A percentile compares a stretch with the other conserved stretches of the same genome.
These are phyloP conservation scores for Toxonevra muliebris DNA, from an alignment of 2,888 invertebrate species.

Conservation along the genomic window DNA sequence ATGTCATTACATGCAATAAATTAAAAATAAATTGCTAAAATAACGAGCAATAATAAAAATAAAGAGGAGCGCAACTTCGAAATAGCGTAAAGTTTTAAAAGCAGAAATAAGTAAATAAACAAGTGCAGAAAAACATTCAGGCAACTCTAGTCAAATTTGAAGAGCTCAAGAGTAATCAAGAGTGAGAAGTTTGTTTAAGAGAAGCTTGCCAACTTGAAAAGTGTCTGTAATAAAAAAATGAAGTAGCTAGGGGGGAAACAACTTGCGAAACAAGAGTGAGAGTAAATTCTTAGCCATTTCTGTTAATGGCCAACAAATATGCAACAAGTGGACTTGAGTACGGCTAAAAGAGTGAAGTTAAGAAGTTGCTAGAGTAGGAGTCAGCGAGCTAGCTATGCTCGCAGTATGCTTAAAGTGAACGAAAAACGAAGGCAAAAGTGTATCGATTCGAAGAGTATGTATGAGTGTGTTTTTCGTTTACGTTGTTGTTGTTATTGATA, in stretches of 20 bases:
- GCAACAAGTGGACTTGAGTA: not conserved
- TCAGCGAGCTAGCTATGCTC: too few species aligned
- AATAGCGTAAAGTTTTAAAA: not conserved
- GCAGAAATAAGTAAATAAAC: not conserved
- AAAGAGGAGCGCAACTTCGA: not conserved
- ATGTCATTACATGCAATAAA: not conserved
- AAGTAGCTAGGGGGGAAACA: not conserved
- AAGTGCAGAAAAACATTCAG: not conserved
- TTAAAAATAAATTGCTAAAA: conserved; percentile 4
- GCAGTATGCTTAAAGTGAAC: not conserved
- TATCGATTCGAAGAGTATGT: too few species aligned
- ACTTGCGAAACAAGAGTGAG: not conserved
- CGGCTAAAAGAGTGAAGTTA: not conserved
- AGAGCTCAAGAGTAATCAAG: not conserved
- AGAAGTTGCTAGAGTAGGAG: not conserved
- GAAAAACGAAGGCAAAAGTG: too few species aligned
- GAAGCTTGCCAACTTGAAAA: not conserved
- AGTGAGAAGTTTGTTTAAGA: not conserved
- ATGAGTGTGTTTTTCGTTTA: too few species aligned
- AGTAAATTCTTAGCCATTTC: not conserved
- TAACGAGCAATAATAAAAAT: not conserved
- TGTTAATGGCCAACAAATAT: not conserved
- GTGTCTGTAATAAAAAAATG: not conserved
- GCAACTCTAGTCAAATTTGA: not conserved
- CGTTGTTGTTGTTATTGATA: too few species aligned